Evolutionary conservation across 2,113 vertebrate genomes (phyloP), one percentile per base, ranked within the genome.

Genomic region (Epinephelus cyanopodus): DNA sequence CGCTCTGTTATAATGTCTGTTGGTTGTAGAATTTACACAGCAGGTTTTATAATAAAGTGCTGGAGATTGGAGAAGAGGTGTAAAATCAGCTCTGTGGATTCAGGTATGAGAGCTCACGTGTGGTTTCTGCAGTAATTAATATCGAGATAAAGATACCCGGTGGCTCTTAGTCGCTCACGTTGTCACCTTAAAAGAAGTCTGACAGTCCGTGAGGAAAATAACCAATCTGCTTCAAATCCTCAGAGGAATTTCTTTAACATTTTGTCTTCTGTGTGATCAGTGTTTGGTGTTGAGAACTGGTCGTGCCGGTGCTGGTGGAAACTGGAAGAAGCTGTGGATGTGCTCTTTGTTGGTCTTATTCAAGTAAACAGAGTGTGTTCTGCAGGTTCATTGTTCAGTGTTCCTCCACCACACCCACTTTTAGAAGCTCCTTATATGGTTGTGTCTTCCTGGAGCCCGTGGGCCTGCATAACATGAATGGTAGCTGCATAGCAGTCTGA

Each of bases 321-420:
- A 37, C 50, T 64, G 64, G 74, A 71, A 58, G 18, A 14, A 77
- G 17, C 25, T 18, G 25, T 15, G 50, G 62, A 67, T 4, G 1
- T 60, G 52, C 47, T 57, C 79, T 79, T 68, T 77, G 70, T 78
- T 85, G 42, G 62, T 84, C 8, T 53, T 37, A 58, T 66, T 58
- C 58, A 48, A 37, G 71, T 68, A 61, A 82, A 83, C 80, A 78
- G 69, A 67, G 68, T 67, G 17, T 53, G 53, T 54, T 48, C 69
- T 12, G 21, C 17, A 56, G 65, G 29, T 68, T 82, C 52, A 68
- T 87, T 64, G 71, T 90, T 89, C 60, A 50, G 33, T 25, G 21
- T 81, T 64, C 65, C 45, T 83, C 13, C 54, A 76, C 83, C 88
- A 81, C 91, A 81, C 88, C 88, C 69, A 65, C 39, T 50, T 56